phyloP scores from a whole-genome alignment of 1,140 invertebrate genomes.

The Aradophagus sp. region DNA sequence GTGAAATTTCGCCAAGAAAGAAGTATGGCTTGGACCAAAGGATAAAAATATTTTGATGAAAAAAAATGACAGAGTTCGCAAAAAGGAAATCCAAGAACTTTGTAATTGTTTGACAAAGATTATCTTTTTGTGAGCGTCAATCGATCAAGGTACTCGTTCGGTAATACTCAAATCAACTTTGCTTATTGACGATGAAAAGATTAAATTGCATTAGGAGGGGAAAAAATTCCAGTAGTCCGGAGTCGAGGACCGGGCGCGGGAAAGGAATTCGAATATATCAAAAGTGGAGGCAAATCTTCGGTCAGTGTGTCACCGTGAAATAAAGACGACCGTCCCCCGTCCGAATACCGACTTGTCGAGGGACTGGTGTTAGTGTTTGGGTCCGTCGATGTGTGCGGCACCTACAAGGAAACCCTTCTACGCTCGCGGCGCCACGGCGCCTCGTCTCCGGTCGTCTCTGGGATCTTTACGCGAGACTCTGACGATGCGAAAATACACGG shows the following conservation, averaged over 20 bases:
- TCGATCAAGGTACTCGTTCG: too few relatives aligned
- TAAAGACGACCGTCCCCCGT: conserved; percentile 52
- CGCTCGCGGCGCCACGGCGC: conserved; percentile 74
- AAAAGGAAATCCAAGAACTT: too few relatives aligned
- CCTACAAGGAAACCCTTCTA: conserved; percentile 76
- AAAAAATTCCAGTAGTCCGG: conserved; percentile 38
- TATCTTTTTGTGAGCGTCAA: background rate
- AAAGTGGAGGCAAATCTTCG: conserved; percentile 55
- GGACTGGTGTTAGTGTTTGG: conserved; percentile 37
- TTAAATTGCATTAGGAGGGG: conserved; percentile 4
- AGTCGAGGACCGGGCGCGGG: conserved; percentile 10
- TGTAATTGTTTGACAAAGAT: background rate
- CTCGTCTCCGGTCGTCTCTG: conserved; percentile 59
- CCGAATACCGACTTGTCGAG: conserved; percentile 31
- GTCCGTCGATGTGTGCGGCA: conserved; percentile 58
- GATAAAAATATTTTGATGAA: too few relatives aligned
- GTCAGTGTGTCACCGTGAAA: conserved; percentile 57
- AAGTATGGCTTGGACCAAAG: too few relatives aligned
- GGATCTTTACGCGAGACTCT: conserved; percentile 45
- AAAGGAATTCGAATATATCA: conserved; percentile 50
- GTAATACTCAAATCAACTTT: background rate
- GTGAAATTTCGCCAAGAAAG: too few relatives aligned
- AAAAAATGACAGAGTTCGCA: too few relatives aligned
- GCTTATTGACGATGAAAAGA: background rate
- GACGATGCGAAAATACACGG: conserved; percentile 53